phyloP scores from a whole-genome alignment of 2,888 invertebrate genomes.

The Drosophila pegasa region DNA sequence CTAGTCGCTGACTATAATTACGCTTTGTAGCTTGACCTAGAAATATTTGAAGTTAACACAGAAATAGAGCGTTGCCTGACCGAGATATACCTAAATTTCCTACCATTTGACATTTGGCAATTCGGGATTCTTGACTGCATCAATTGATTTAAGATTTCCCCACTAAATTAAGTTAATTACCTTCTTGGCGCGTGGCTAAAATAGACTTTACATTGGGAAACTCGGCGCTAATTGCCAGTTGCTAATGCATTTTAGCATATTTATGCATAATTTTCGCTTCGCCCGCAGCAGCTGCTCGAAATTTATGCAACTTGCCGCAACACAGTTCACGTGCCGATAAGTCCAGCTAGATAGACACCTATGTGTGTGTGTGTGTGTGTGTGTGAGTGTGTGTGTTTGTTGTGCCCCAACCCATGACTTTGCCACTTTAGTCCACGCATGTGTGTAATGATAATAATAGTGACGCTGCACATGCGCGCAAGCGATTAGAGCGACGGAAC shows the following conservation, averaged over 20 bases:
- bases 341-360: slow-evolving; percentile 19
- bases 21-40: slow-evolving; percentile 75
- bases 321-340: slow-evolving; percentile 76
- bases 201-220: not conserved
- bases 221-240: slow-evolving; percentile 29
- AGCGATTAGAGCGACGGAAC: slow-evolving; percentile 59
- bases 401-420: slow-evolving; percentile 59
- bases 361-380: not conserved
- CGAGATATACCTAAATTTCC: slow-evolving; percentile 35
- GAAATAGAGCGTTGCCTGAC: slow-evolving; percentile 20
- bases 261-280: slow-evolving; percentile 41
- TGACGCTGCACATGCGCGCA: slow-evolving; percentile 82
- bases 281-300: slow-evolving; percentile 48
- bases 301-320: slow-evolving; percentile 45
- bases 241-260: slow-evolving; percentile 33
- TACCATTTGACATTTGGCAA: slow-evolving; percentile 18
- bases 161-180: not conserved
- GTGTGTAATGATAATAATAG: slow-evolving; percentile 67
- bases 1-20: slow-evolving; percentile 65
- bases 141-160: not conserved
- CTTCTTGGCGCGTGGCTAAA: slow-evolving; percentile 37
- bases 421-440: slow-evolving; percentile 53
- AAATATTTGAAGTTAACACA: slow-evolving; percentile 58
- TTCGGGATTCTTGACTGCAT: not conserved
- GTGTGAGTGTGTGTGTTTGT: not conserved